Evolutionary conservation across 2,113 vertebrate species (phyloP).

Genomic region (Desmodus rotundus): DNA sequence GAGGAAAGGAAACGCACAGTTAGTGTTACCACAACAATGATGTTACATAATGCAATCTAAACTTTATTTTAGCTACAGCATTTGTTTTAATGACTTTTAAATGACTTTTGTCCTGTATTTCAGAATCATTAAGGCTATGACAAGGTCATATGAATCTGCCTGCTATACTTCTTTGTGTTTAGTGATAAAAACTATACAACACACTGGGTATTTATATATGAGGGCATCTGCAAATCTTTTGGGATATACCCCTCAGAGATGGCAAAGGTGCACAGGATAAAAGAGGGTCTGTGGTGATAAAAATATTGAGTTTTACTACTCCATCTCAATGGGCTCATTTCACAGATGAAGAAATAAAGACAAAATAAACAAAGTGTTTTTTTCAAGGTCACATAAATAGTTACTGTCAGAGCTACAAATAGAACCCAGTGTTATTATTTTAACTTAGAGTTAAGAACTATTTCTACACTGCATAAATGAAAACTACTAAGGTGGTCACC

Average conservation of each 20-base stretch:
- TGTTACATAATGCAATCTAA: neutral
- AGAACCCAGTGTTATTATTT: neutral
- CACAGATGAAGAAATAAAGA: conserved; percentile 26
- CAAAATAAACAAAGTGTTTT: conserved; percentile 14
- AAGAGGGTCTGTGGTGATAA: neutral
- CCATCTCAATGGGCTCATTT: neutral
- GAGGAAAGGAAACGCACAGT: conserved; percentile 35
- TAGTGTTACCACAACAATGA: conserved; percentile 29
- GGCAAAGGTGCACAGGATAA: neutral
- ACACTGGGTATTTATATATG: conserved; percentile 33
- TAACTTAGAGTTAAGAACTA: neutral
- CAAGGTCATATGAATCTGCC: conserved; percentile 18
- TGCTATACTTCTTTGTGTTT: neutral
- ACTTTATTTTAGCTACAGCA: conserved; percentile 34
- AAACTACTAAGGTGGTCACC: neutral
- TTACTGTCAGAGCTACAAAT: neutral
- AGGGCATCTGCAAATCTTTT: neutral
- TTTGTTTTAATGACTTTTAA: conserved; percentile 57
- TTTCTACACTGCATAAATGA: neutral
- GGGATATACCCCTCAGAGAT: neutral
- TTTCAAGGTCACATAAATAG: conserved; percentile 24
- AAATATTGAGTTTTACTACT: neutral
- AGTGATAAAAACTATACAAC: neutral
- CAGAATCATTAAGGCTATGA: conserved; percentile 31
- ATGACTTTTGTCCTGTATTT: conserved; percentile 37